Evolutionary conservation across 1,140 invertebrate genomes (phyloP).

Genomic region (Drosophila athabasca): DNA sequence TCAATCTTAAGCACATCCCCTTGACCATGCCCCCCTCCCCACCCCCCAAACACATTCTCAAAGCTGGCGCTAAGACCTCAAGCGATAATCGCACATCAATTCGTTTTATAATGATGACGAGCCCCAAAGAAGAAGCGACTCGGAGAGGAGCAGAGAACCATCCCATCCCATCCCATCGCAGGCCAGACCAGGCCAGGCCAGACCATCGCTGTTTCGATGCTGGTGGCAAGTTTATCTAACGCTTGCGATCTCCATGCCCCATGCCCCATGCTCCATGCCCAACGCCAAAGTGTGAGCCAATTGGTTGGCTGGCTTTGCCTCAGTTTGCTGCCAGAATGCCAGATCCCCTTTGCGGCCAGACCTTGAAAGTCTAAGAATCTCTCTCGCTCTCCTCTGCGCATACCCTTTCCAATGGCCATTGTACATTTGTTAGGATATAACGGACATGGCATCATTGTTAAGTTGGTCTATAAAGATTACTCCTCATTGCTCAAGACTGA

Average conservation of each 20-base stretch:
- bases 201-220: conserved; percentile 44
- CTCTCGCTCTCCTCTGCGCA: conserved; percentile 30
- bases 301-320: conserved; percentile 57
- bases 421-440: background rate
- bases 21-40: no score
- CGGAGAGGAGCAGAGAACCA: conserved; percentile 7
- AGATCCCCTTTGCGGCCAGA: conserved; percentile 22
- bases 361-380: conserved; percentile 67
- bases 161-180: background rate
- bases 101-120: conserved; percentile 81
- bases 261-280: conserved; percentile 24
- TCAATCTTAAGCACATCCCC: conserved; percentile 3
- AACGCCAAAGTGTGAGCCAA: conserved; percentile 76
- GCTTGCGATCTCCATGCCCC: conserved; percentile 63
- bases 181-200: background rate
- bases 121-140: conserved; percentile 21
- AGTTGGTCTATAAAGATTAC: background rate
- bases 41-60: conserved; percentile 17
- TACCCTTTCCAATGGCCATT: background rate
- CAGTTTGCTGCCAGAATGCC: conserved; percentile 1
- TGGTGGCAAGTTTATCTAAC: conserved; percentile 78
- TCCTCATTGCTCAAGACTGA: no score
- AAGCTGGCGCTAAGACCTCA: conserved; percentile 75
- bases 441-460: background rate
- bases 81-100: conserved; percentile 80